phyloP scores from a whole-genome alignment of 2,888 invertebrate species.

The Phymatocera aterrima region DNA sequence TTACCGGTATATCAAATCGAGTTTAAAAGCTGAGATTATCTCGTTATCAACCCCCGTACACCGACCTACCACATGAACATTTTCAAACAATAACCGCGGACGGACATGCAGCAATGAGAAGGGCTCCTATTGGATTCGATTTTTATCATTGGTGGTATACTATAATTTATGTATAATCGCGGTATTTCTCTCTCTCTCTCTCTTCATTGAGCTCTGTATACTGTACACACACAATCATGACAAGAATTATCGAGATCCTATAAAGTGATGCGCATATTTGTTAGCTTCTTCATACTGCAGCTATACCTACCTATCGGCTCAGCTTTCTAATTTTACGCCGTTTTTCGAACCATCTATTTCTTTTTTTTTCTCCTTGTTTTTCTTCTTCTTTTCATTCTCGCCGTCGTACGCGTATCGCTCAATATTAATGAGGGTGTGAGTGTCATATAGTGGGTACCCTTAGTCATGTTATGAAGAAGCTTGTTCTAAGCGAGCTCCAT shows the following conservation, averaged over 20 bases:
- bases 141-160: too few species aligned
- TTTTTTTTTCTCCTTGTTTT: not conserved
- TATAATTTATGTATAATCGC: too few species aligned
- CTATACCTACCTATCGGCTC: not conserved
- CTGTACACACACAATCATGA: not conserved
- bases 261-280: not conserved
- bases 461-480: too few species aligned
- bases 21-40: conserved; percentile 2
- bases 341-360: not conserved
- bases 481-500: too few species aligned
- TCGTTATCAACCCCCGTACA: not conserved
- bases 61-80: too few species aligned
- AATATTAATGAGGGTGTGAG: too few species aligned
- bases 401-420: too few species aligned
- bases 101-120: too few species aligned
- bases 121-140: too few species aligned
- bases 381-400: not conserved
- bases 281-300: conserved; percentile 2
- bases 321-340: not conserved
- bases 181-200: not conserved
- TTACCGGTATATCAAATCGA: not conserved
- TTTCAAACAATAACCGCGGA: too few species aligned
- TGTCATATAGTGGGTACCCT: too few species aligned
- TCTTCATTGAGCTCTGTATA: not conserved
- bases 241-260: not conserved